These are phyloP conservation scores for Sebastes taczanowskii DNA, from an alignment of 2,797 vertebrate species.

Conservation along the genomic window DNA sequence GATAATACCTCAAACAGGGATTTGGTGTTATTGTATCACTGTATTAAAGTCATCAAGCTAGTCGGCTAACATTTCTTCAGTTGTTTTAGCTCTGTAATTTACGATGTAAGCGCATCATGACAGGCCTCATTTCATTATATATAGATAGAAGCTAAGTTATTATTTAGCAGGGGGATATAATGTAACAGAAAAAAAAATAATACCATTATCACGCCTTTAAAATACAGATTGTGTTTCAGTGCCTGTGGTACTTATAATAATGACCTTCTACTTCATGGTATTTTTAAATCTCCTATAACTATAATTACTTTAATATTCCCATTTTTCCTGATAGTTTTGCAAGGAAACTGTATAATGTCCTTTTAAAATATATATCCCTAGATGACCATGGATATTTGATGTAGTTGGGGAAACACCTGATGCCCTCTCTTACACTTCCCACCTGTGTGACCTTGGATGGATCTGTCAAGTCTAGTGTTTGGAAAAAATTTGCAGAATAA, in stretches of 20 bases:
- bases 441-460: conserved; percentile 78
- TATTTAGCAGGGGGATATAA: not conserved
- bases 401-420: conserved; percentile 44
- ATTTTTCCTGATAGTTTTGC: not conserved
- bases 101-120: conserved; percentile 31
- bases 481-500: not conserved
- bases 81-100: not conserved
- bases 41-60: not conserved
- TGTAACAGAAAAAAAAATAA: not conserved
- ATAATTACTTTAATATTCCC: not conserved
- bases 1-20: not conserved
- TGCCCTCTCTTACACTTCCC: conserved; percentile 19
- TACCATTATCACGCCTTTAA: not conserved
- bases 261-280: conserved; percentile 16
- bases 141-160: not conserved
- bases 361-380: not conserved
- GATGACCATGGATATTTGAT: not conserved
- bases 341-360: not conserved
- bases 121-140: not conserved
- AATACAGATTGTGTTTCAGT: not conserved
- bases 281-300: not conserved
- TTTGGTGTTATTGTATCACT: not conserved
- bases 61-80: conserved; percentile 1
- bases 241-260: not conserved
- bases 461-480: not conserved